Evolutionary conservation across 2,113 vertebrate species (phyloP).

Genomic region (Oenanthe melanoleuca): DNA sequence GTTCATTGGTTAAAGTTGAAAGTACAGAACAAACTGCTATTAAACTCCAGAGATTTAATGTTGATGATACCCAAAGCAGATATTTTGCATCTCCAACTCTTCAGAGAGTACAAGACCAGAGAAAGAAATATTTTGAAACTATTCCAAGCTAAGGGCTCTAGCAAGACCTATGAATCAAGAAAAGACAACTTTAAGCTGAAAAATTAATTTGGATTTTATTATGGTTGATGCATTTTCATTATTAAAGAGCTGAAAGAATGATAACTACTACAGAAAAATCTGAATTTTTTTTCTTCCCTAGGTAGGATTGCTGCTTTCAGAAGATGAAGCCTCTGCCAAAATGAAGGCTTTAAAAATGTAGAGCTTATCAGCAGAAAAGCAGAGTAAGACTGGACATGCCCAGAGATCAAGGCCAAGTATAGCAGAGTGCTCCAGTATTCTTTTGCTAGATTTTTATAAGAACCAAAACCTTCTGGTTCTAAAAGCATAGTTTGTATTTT

Average conservation of each 20-base stretch:
- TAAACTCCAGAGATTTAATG: not conserved
- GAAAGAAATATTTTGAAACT: not conserved
- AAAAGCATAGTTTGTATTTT: not conserved
- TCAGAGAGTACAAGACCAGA: not conserved
- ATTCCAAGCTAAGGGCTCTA: not conserved
- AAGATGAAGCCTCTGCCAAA: constrained; percentile 13
- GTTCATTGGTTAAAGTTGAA: constrained; percentile 24
- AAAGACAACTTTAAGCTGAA: not conserved
- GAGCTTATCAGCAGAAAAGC: not conserved
- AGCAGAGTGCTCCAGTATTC: not conserved
- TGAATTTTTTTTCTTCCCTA: not conserved
- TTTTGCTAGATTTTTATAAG: not conserved
- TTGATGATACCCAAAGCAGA: constrained; percentile 3
- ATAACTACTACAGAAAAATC: not conserved
- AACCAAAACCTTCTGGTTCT: not conserved
- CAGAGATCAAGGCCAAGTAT: not conserved
- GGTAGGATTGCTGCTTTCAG: not conserved
- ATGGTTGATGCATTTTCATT: not conserved
- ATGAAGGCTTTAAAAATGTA: not conserved
- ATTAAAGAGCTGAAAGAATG: not conserved
- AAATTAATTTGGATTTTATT: not conserved
- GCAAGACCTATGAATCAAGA: not conserved
- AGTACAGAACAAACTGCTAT: not conserved
- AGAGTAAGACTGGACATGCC: not conserved
- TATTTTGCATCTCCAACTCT: not conserved